Evolutionary conservation across 2,797 vertebrate species (phyloP).

Genomic region (Rhinichthys osculus): DNA sequence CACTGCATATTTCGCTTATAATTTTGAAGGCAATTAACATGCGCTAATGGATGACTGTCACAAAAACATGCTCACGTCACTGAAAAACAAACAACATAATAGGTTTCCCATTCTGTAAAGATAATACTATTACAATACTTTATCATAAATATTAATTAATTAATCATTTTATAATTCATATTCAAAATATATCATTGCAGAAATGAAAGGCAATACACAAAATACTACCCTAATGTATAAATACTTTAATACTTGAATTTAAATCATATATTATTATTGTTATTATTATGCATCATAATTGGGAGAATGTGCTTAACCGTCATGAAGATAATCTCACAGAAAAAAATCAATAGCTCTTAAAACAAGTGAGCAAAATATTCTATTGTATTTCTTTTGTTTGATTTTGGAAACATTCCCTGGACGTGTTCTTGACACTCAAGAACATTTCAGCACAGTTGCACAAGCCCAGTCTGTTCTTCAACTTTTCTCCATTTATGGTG

Average conservation of each 20-base stretch:
- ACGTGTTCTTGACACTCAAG: neutral
- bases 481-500: conserved; percentile 29
- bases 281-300: neutral
- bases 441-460: conserved; percentile 5
- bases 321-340: neutral
- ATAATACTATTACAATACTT: neutral
- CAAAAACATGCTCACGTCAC: neutral
- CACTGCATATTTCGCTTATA: neutral
- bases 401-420: neutral
- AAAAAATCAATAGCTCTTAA: neutral
- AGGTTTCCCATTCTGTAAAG: neutral
- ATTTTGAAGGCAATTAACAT: neutral
- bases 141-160: neutral
- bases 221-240: neutral
- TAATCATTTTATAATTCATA: neutral
- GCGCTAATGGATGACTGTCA: neutral
- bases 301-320: neutral
- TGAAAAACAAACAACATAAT: neutral
- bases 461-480: neutral
- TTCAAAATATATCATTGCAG: neutral
- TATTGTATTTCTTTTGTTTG: neutral
- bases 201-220: neutral
- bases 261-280: neutral
- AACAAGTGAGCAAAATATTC: neutral
- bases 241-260: neutral